A percentile compares a stretch with the other conserved stretches of the same genome.
These are phyloP conservation scores for Xylocopa sonorina DNA, from an alignment of 1,140 invertebrate genomes.

Conservation along the genomic window DNA sequence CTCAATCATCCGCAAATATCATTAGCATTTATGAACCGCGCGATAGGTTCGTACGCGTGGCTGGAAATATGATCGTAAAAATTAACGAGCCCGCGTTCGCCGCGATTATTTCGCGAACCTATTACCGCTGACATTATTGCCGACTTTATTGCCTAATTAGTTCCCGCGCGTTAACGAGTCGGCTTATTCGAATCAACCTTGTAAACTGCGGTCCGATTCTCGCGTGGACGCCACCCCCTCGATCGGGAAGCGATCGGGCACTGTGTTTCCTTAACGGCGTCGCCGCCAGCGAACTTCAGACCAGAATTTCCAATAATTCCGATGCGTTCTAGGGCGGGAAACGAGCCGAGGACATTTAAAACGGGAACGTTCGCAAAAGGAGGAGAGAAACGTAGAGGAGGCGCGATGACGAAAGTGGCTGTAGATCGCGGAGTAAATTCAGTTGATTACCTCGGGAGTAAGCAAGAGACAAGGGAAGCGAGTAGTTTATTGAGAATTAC, in stretches of 20 bases:
- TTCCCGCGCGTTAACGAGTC: slow-evolving; percentile 13
- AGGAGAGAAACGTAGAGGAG: no score
- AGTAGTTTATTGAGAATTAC: slow-evolving; percentile 78
- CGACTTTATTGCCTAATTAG: slow-evolving; percentile 35
- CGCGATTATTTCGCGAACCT: slow-evolving; percentile 9
- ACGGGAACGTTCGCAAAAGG: no score
- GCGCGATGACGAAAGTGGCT: slow-evolving; percentile 45
- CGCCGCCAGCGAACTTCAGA: no score
- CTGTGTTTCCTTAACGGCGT: no score
- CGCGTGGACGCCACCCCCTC: no score
- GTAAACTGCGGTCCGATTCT: not conserved
- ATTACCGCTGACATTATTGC: slow-evolving; percentile 27
- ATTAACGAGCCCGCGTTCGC: slow-evolving; percentile 14
- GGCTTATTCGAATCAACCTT: slow-evolving; percentile 22
- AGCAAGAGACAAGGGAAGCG: slow-evolving; percentile 69
- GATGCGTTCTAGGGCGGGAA: not conserved
- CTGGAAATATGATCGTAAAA: slow-evolving; percentile 19
- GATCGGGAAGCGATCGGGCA: no score
- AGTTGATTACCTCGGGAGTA: slow-evolving; percentile 71
- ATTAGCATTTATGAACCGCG: not conserved
- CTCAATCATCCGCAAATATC: not conserved
- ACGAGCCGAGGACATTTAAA: not conserved
- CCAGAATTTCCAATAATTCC: no score
- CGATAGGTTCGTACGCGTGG: not conserved
- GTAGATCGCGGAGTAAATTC: slow-evolving; percentile 74